Percentiles rank a stretch among this genome's conserved stretches.
Evolutionary conservation across 2,888 invertebrate genomes (phyloP).

Genomic region (Aphelenchoides bicaudatus): DNA sequence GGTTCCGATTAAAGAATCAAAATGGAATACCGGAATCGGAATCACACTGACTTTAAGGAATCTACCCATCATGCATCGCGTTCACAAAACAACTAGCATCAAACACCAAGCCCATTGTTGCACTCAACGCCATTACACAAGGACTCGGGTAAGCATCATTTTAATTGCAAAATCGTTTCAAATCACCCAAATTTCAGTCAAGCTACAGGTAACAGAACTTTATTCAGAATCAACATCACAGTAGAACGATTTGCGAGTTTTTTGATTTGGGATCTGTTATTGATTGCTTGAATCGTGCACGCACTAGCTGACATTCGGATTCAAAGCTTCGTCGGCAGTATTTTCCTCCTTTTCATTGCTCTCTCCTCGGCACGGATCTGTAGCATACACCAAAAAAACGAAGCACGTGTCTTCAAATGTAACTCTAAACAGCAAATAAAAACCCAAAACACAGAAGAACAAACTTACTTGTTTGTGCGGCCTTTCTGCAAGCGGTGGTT

Average conservation of each 20-base stretch:
- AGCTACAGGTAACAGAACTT: background rate
- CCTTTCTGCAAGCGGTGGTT: slow-evolving; percentile 16
- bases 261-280: background rate
- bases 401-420: slow-evolving; percentile 31
- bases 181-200: slow-evolving; percentile 5
- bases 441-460: slow-evolving; percentile 17
- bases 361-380: slow-evolving; percentile 31
- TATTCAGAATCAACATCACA: background rate
- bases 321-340: slow-evolving; percentile 22
- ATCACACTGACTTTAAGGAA: slow-evolving; percentile 67
- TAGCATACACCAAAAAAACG: slow-evolving; percentile 28
- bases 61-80: slow-evolving; percentile 87
- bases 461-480: slow-evolving; percentile 20
- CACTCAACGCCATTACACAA: slow-evolving; percentile 86
- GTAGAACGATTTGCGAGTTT: background rate
- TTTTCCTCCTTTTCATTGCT: slow-evolving; percentile 33
- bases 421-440: slow-evolving; percentile 22
- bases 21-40: slow-evolving; percentile 78
- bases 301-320: background rate
- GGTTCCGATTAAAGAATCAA: too few species aligned
- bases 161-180: too few species aligned
- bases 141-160: slow-evolving; percentile 75
- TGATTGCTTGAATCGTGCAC: background rate
- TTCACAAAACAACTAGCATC: slow-evolving; percentile 72
- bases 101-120: slow-evolving; percentile 68